These are phyloP conservation scores for Lasioglossum malachurum DNA, from an alignment of 2,888 invertebrate species.

Conservation along the genomic window DNA sequence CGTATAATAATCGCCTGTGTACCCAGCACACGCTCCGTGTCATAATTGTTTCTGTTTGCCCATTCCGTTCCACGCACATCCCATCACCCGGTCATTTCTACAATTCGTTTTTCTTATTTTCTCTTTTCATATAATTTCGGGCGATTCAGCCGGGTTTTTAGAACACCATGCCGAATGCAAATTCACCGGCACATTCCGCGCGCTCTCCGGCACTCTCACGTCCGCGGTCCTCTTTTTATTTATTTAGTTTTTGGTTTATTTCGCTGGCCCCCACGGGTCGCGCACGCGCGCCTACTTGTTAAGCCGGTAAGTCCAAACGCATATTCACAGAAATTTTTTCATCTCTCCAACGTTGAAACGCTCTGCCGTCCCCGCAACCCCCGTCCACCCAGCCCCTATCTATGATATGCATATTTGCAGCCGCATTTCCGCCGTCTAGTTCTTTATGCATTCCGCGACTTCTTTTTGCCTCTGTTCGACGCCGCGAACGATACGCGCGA, in stretches of 20 bases:
- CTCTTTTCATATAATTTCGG: background rate
- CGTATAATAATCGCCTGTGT: background rate
- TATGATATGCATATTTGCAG: slow-evolving; percentile 56
- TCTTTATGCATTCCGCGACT: slow-evolving; percentile 46
- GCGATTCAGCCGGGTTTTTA: background rate
- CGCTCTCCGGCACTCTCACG: background rate
- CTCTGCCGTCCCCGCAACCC: no score
- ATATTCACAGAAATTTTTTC: slow-evolving; percentile 15
- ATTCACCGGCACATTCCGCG: background rate
- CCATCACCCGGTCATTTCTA: background rate
- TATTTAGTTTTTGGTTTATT: slow-evolving; percentile 14
- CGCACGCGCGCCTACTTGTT: background rate
- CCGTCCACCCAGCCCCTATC: slow-evolving; percentile 7
- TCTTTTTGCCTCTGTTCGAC: slow-evolving; percentile 8
- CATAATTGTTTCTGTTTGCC: background rate
- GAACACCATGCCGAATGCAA: slow-evolving; percentile 8
- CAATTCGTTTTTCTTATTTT: background rate
- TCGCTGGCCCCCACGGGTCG: background rate
- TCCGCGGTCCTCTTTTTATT: background rate
- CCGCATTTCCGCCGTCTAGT: slow-evolving; percentile 40
- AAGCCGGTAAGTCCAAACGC: slow-evolving; percentile 7
- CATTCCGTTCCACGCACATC: background rate
- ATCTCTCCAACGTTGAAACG: background rate
- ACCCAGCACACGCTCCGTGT: background rate
- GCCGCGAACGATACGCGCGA: background rate